Percentiles rank a stretch among this genome's conserved stretches.
phyloP scores from a whole-genome alignment of 2,797 vertebrate species.

The Oryzias dopingdopingensis region DNA sequence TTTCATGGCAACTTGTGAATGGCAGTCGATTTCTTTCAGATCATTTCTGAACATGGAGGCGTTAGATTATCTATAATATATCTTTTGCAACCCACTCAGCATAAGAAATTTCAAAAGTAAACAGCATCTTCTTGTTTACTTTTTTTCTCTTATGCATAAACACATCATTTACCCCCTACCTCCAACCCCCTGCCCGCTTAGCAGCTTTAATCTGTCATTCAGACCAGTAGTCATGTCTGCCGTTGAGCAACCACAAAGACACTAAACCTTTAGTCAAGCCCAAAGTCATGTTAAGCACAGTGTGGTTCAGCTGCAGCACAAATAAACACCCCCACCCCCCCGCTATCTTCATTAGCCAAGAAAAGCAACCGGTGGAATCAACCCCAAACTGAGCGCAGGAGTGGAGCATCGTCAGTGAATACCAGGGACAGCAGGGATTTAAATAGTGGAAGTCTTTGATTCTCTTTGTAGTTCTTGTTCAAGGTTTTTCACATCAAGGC shows the following conservation, averaged over 20 bases:
- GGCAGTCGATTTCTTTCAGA: neutral
- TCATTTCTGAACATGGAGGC: neutral
- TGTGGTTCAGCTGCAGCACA: constrained; percentile 38
- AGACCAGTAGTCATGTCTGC: constrained; percentile 68
- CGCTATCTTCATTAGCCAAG: constrained; percentile 65
- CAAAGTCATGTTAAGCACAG: constrained; percentile 62
- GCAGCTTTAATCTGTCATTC: constrained; percentile 81
- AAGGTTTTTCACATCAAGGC: constrained; percentile 40
- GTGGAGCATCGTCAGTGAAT: constrained; percentile 28
- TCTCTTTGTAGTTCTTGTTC: constrained; percentile 49
- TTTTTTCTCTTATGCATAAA: constrained; percentile 18
- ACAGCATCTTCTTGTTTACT: constrained; percentile 12
- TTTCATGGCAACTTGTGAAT: neutral
- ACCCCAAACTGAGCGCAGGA: constrained; percentile 52
- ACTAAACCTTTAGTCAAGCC: constrained; percentile 39
- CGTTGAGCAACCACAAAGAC: constrained; percentile 65
- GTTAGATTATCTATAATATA: neutral
- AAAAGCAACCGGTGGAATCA: constrained; percentile 63
- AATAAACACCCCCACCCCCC: constrained; percentile 39
- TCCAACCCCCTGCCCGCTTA: constrained; percentile 45
- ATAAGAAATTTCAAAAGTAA: constrained; percentile 3
- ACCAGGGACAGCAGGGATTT: constrained; percentile 51
- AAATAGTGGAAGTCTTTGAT: constrained; percentile 45
- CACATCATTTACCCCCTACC: constrained; percentile 18
- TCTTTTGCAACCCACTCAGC: constrained; percentile 5